A percentile compares a stretch with the other conserved stretches of the same genome.
These are phyloP conservation scores for Polymixis lichenea DNA, from an alignment of 2,888 invertebrate species.

Conservation along the genomic window DNA sequence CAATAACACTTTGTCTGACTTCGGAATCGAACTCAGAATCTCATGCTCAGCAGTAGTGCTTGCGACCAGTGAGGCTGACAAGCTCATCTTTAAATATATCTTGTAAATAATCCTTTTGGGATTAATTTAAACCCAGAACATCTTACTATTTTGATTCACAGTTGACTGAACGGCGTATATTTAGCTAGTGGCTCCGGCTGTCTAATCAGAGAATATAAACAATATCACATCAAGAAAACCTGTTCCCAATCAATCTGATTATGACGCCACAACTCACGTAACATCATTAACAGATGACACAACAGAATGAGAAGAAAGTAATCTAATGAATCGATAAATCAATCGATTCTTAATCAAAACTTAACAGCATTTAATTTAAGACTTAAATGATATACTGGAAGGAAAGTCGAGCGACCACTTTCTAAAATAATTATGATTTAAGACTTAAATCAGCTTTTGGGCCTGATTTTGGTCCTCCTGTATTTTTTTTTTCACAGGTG, in stretches of 20 bases:
- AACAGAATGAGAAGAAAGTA: conserved; percentile 60
- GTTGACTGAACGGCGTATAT: neutral
- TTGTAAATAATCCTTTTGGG: no score
- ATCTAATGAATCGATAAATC: conserved; percentile 63
- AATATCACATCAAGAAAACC: neutral
- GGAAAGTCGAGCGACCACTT: conserved; percentile 56
- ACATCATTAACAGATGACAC: conserved; percentile 49
- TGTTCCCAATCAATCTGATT: conserved; percentile 16
- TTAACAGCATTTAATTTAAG: conserved; percentile 52
- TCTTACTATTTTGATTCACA: no score
- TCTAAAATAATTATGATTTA: conserved; percentile 60
- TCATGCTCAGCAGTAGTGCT: no score
- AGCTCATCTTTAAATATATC: neutral
- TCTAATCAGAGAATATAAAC: neutral
- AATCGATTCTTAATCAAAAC: conserved; percentile 54
- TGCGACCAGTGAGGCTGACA: no score
- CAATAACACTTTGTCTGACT: no score
- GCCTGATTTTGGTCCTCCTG: conserved; percentile 11
- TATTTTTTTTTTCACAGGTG: neutral
- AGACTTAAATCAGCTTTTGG: conserved; percentile 47
- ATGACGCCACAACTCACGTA: conserved; percentile 6
- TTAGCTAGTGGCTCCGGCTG: neutral
- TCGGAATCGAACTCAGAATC: no score
- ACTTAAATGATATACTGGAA: conserved; percentile 49
- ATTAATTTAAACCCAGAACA: neutral